Base-by-base conservation (phyloP, 2,888 invertebrate species). In the Athrips mouffetella region DNA sequence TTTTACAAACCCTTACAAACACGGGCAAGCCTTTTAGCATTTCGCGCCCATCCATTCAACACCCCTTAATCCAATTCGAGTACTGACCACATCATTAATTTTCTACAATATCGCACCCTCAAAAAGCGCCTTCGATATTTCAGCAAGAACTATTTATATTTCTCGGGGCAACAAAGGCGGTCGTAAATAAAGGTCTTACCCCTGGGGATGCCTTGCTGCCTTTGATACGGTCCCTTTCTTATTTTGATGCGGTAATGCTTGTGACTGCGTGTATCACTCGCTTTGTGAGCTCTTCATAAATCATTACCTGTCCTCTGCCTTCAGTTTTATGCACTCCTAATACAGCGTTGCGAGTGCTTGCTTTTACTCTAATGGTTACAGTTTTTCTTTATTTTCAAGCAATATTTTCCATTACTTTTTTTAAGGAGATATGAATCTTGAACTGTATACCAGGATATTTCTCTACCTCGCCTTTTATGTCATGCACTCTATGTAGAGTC, bases 71-170 rank as follows among this genome's bases (percentile, higher is more conserved):
- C 80, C 81, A 83, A 86, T 85, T 70, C 73, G 61, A 77, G 76
- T 76, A 59, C 78, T 87, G 87, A 87, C 87, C 87, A 85, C 81
- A 77, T 86, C 88, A 88, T 88, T 87, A 87, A 87, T 88, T 87
- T 79, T 73, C 76, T 70, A 80, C 85, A 78, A 83, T 82, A 82
- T 80, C 75, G 70, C 83, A 75, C 86, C 85, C 86, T 76, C 80
- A 75, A 74, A 80, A 82, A 76, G 77, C 80, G 67, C 65, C 70
- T 73, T 67, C 79, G 77, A 82, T 84, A 82, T 84, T 85, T 85
- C 82, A 80, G 72, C 78, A 76, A 59, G 73, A 80, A 86, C 87
- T 87, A 86, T 88, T 87, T 88, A 87, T 88, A 86, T 83, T 85
- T 85, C 78, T 78, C 67, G 70, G 65, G 72, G 72, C 72, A 83